Conservation (phyloP, 2,888 invertebrate genomes). For the Drosophila putrida region DNA sequence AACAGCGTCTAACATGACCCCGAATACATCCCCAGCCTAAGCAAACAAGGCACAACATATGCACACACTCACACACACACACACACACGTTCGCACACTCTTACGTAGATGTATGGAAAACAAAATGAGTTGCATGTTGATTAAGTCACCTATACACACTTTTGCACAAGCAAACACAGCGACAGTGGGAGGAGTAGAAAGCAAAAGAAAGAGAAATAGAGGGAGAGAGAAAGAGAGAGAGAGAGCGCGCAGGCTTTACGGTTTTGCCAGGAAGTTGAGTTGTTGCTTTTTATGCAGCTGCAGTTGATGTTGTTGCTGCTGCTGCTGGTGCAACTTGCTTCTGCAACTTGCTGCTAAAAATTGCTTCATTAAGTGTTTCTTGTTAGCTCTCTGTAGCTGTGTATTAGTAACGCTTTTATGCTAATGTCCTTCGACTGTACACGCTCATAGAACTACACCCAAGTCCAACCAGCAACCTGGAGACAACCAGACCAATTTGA, state of each 20-base stretch:
- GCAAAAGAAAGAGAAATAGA: not conserved
- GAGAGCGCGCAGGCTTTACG: slow-evolving; percentile 55
- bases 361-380: slow-evolving; percentile 81
- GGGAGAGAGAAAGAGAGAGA: not conserved
- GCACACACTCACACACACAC: slow-evolving; percentile 32
- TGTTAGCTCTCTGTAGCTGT: slow-evolving; percentile 68
- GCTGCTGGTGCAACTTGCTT: slow-evolving; percentile 10
- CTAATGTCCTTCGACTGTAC: slow-evolving; percentile 76
- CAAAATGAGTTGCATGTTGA: slow-evolving; percentile 80
- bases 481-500: slow-evolving; percentile 51
- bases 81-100: slow-evolving; percentile 3
- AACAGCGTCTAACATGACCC: slow-evolving; percentile 44
- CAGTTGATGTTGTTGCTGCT: slow-evolving; percentile 31
- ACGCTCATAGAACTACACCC: slow-evolving; percentile 20
- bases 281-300: slow-evolving; percentile 77
- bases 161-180: slow-evolving; percentile 63
- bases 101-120: slow-evolving; percentile 39
- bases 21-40: slow-evolving; percentile 31
- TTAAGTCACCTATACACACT: slow-evolving; percentile 81
- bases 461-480: slow-evolving; percentile 21
- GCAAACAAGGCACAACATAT: slow-evolving; percentile 55
- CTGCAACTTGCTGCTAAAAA: slow-evolving; percentile 69
- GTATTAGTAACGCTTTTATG: slow-evolving; percentile 80
- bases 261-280: slow-evolving; percentile 71
- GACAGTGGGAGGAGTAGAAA: not conserved